These are phyloP conservation scores for Artemisiospiza belli DNA, from an alignment of 2,113 vertebrate genomes.

Conservation along the genomic window DNA sequence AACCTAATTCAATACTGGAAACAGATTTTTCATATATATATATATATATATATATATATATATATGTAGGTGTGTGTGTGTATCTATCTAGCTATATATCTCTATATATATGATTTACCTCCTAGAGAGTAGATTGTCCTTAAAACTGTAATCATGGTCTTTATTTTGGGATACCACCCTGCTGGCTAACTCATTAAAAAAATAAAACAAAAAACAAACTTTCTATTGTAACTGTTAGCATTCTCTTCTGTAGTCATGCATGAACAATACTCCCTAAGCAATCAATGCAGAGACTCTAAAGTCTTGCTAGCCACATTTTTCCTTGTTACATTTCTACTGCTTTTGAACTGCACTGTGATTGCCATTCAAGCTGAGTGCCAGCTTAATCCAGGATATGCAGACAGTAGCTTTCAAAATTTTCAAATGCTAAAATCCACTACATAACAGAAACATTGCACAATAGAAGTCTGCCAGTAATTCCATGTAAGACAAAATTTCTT, in stretches of 20 bases:
- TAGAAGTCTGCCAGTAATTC: constrained; percentile 28
- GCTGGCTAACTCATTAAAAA: neutral
- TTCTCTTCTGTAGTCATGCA: neutral
- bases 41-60: no score
- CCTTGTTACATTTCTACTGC: constrained; percentile 3
- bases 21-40: neutral
- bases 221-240: neutral
- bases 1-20: neutral
- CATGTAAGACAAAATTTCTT: neutral
- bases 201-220: neutral
- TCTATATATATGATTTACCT: neutral
- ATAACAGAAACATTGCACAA: constrained; percentile 6
- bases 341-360: constrained; percentile 27
- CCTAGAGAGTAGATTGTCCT: neutral
- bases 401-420: constrained; percentile 25
- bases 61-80: fast-evolving
- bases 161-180: neutral
- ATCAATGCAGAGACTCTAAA: neutral
- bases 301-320: neutral
- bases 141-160: neutral
- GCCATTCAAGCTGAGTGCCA: constrained; percentile 23
- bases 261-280: neutral
- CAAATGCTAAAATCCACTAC: constrained; percentile 46
- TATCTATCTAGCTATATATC: neutral
- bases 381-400: constrained; percentile 41